Evolutionary conservation across 2,797 vertebrate genomes (phyloP).

Genomic region (Characodon lateralis): DNA sequence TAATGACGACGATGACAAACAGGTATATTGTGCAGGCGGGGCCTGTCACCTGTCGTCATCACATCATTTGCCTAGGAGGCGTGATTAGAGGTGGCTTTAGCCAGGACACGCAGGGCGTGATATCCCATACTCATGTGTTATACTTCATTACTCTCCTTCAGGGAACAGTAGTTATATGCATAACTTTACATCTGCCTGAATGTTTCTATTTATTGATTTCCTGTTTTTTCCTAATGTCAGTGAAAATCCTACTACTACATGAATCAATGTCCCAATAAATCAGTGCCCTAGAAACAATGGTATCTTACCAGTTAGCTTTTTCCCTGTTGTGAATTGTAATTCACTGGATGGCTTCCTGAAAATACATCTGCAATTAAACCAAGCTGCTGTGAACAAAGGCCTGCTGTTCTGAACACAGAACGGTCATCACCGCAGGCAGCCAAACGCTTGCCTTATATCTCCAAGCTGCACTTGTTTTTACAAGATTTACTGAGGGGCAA

Average conservation of each 20-base stretch:
- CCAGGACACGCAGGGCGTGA: no score
- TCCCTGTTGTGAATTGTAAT: neutral
- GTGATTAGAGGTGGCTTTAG: no score
- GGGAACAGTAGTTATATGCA: no score
- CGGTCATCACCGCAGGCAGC: conserved; percentile 11
- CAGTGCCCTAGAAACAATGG: neutral
- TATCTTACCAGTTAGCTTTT: neutral
- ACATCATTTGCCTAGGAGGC: no score
- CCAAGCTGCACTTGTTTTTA: conserved; percentile 2
- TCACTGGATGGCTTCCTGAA: neutral
- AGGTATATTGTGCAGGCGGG: no score
- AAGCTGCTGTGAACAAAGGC: conserved; percentile 23
- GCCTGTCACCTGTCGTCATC: no score
- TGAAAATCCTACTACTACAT: neutral
- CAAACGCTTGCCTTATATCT: neutral
- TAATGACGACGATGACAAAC: no score
- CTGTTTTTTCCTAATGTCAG: neutral
- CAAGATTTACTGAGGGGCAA: neutral
- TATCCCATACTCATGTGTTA: no score
- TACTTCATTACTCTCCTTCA: no score
- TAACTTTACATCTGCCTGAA: neutral
- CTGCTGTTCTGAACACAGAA: conserved; percentile 11
- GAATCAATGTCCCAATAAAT: conserved; percentile 12
- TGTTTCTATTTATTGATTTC: neutral
- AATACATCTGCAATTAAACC: conserved; percentile 12